Evolutionary conservation across 64 coral and sea anemone genomes (phyloP).

Genomic region (Montipora efflorescens): DNA sequence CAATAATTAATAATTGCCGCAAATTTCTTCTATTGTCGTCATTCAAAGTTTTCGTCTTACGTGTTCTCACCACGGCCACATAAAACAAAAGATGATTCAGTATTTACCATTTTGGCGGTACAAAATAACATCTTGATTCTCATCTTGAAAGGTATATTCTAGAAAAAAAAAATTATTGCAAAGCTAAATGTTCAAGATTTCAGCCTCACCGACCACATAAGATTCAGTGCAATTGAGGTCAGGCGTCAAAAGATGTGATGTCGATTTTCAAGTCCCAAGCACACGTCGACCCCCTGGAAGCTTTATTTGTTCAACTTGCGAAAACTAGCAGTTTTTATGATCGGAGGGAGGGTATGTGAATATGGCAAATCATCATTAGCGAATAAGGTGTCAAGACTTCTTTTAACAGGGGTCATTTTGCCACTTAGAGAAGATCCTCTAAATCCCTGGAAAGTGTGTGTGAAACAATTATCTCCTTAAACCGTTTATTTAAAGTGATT

Average conservation of each 20-base stretch:
- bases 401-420: conserved; percentile 36
- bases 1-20: conserved; percentile 37
- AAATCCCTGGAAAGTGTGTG: conserved; percentile 14
- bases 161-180: neutral
- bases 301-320: conserved; percentile 41
- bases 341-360: conserved; percentile 51
- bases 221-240: neutral
- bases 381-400: conserved; percentile 21
- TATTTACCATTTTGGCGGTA: conserved; percentile 24
- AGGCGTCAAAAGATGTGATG: conserved; percentile 2
- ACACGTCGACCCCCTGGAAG: conserved; percentile 32
- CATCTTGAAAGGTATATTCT: neutral
- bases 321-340: conserved; percentile 57
- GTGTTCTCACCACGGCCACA: neutral
- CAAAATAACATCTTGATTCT: conserved; percentile 5
- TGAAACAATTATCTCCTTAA: conserved; percentile 35
- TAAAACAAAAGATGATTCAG: neutral
- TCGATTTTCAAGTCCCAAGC: conserved; percentile 23
- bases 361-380: conserved; percentile 45
- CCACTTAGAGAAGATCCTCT: conserved; percentile 50
- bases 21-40: conserved; percentile 6
- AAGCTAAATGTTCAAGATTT: neutral
- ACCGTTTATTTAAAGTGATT: conserved; percentile 31
- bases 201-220: neutral
- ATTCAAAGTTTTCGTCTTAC: neutral